Evolutionary conservation across 2,797 vertebrate species (phyloP), one percentile per base, ranked within the genome.

Genomic region (Megalops cyprinoides): DNA sequence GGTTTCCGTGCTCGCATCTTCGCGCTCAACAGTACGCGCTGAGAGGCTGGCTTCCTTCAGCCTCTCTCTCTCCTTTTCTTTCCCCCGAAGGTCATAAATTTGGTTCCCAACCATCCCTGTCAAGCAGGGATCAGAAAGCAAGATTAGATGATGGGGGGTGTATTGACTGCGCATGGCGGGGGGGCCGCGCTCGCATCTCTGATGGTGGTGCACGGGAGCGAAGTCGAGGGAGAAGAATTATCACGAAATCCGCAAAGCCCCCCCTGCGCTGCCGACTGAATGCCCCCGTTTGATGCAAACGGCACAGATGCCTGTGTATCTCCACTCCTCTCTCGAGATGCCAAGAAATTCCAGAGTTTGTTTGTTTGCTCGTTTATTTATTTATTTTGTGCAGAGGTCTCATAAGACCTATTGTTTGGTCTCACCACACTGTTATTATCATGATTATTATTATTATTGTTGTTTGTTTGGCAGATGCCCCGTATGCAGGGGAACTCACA

Each of bases 71-170:
- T 82, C 10, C 0, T 75, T 79, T 46, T 39, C 55, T 75, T 69
- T 51, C 44, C 23, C n/a, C 28, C 65, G 83, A 87, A 84, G 86
- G 88, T 89, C 88, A 87, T 88, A 88, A 79, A 86, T 91, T 86
- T 85, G 86, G 82, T 84, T 86, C 83, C 84, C 87, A 86, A 88
- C 89, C 82, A 81, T 83, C 82, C 76, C 84, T 87, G 44, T 86
- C 86, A 87, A 90, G 86, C 86, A 83, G 80, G 88, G 88, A 91
- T 91, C 90, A 90, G 85, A 89, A 83, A 82, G 42, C 81, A 84
- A 85, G 88, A 90, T 83, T 90, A 87, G 87, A 88, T 87, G 87
- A 87, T 89, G 80, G 78, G n/a, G 81, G 83, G 82, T 82, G 84
- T 88, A 90, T 91, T 88, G 88, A 91, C 91, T 87, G 85, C 82